Conservation (phyloP, 1,140 invertebrate genomes). For the Amphibalanus amphitrite region DNA sequence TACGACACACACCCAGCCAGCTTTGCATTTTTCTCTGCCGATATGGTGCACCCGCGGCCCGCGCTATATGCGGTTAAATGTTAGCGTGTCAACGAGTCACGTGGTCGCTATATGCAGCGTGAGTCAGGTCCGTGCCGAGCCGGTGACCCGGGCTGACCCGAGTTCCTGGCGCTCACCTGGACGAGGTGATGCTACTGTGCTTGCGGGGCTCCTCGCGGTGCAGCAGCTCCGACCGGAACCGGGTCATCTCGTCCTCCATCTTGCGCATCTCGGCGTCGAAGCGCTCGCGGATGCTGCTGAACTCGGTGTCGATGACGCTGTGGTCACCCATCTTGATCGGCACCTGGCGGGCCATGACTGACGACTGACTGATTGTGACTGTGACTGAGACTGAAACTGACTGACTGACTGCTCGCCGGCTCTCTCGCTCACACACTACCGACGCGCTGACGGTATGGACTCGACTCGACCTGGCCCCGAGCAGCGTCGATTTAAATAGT, state of each 20-base stretch:
- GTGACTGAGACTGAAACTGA: neutral
- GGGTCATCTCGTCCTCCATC: slow-evolving; percentile 97
- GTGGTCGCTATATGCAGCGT: neutral
- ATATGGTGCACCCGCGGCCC: neutral
- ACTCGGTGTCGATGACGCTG: slow-evolving; percentile 89
- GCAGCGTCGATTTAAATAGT: neutral
- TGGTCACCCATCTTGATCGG: slow-evolving; percentile 86
- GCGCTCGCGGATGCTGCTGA: slow-evolving; percentile 82
- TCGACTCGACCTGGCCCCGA: no score
- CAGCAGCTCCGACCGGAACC: slow-evolving; percentile 81
- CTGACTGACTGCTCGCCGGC: neutral
- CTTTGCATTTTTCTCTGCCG: no score
- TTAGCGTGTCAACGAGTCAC: neutral
- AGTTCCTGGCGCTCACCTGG: slow-evolving; percentile 13
- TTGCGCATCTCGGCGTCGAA: slow-evolving; percentile 93
- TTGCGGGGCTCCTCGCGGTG: slow-evolving; percentile 71
- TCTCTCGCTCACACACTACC: neutral
- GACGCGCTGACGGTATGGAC: no score
- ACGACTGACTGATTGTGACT: neutral
- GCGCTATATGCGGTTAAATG: neutral
- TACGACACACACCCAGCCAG: no score
- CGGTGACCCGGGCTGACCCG: no score
- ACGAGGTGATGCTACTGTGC: slow-evolving; percentile 34
- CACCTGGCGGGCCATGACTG: slow-evolving; percentile 37
- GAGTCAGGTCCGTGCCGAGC: neutral